phyloP scores from a whole-genome alignment of 2,797 vertebrate genomes.

The Myripristis jacobus region DNA sequence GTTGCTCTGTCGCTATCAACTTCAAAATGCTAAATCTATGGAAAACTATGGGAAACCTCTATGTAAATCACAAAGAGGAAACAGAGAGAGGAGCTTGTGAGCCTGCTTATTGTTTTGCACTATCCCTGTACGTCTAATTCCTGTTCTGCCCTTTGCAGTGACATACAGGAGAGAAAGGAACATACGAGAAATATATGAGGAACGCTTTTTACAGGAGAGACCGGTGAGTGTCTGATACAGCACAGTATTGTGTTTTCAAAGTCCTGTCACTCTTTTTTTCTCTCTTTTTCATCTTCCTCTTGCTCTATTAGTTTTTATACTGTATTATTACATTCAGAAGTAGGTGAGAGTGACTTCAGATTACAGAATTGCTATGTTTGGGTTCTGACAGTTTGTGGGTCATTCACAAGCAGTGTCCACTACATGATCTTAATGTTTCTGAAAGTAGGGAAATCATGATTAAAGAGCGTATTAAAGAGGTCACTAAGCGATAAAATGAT shows the following conservation, averaged over 20 bases:
- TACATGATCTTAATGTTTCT: no score
- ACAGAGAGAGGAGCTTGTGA: neutral
- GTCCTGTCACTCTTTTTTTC: neutral
- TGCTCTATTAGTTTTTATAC: neutral
- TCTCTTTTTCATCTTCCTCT: neutral
- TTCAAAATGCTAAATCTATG: neutral
- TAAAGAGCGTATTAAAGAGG: no score
- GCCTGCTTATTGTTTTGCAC: neutral
- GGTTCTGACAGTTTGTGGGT: no score
- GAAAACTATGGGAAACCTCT: no score
- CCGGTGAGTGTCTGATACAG: constrained; percentile 65
- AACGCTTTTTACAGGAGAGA: constrained; percentile 79
- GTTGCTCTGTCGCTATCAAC: no score
- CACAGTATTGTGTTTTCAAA: neutral
- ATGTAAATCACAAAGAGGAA: neutral
- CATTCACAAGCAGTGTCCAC: no score
- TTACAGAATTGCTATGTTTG: no score
- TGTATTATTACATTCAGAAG: neutral
- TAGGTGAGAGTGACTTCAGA: no score
- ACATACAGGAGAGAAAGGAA: constrained; percentile 82
- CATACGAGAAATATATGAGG: constrained; percentile 82
- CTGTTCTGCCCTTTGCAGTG: constrained; percentile 70
- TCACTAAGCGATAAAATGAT: no score
- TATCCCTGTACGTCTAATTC: neutral
- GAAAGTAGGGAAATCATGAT: no score